phyloP scores from a whole-genome alignment of 2,888 invertebrate species.

The Gryllus longicercus region DNA sequence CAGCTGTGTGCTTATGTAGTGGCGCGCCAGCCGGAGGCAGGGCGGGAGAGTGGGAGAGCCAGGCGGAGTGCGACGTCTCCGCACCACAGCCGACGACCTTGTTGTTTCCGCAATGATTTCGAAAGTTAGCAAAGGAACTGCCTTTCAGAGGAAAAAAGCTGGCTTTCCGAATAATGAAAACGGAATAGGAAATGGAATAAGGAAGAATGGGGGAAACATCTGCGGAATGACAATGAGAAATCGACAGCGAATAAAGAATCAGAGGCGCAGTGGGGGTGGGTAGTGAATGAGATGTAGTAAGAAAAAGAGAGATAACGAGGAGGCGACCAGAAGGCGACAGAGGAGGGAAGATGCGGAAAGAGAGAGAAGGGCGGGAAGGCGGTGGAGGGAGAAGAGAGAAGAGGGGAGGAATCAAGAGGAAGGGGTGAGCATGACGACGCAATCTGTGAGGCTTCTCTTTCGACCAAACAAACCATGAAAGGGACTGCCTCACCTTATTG shows the following conservation, averaged over 20 bases:
- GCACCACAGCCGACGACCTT: background rate
- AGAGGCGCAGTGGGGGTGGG: background rate
- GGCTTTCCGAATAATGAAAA: background rate
- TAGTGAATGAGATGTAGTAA: background rate
- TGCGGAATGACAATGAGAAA: background rate
- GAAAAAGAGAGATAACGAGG: background rate
- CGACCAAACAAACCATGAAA: no score
- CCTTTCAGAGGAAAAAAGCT: background rate
- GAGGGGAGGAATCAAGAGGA: no score
- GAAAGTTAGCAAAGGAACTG: background rate
- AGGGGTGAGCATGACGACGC: no score
- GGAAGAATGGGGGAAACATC: background rate
- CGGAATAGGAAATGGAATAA: slow-evolving; percentile 11
- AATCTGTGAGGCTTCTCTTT: no score
- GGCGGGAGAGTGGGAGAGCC: no score
- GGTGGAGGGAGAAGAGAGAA: no score
- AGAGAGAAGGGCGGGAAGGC: no score
- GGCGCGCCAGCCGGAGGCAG: no score
- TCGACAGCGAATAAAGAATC: background rate
- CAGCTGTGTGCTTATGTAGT: no score
- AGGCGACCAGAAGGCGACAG: background rate
- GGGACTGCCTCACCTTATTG: no score
- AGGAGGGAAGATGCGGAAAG: no score
- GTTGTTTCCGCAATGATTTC: slow-evolving; percentile 3
- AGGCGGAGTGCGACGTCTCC: background rate